phyloP scores from a whole-genome alignment of 2,113 vertebrate genomes.

The Carollia perspicillata region DNA sequence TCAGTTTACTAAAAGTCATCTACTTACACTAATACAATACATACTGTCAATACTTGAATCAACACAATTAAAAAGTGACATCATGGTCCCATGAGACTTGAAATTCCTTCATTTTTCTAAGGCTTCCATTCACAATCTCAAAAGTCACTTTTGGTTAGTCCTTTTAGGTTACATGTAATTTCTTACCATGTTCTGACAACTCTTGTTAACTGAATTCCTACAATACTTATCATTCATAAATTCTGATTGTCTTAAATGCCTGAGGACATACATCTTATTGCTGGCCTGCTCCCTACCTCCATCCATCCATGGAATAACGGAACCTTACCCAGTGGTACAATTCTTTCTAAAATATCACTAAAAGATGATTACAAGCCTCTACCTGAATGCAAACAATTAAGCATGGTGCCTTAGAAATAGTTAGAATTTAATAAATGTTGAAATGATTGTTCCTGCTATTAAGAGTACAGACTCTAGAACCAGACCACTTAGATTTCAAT shows the following conservation, averaged over 20 bases:
- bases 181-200: slow-evolving; percentile 26
- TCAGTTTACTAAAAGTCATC: neutral
- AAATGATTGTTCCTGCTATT: neutral
- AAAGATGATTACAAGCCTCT: neutral
- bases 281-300: neutral
- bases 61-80: slow-evolving; percentile 2
- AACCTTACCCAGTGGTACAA: neutral
- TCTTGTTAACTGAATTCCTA: slow-evolving; percentile 31
- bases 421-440: neutral
- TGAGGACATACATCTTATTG: neutral
- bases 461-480: neutral
- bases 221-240: neutral
- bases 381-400: neutral
- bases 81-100: slow-evolving; percentile 16
- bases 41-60: neutral
- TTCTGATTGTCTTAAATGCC: slow-evolving; percentile 28
- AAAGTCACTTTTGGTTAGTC: slow-evolving; percentile 8
- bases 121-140: neutral
- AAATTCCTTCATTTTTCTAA: slow-evolving; percentile 51
- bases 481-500: neutral
- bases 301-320: neutral
- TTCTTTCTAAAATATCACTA: neutral
- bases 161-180: neutral
- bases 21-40: neutral
- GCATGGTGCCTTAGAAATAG: neutral